Evolutionary conservation across 2,888 invertebrate genomes (phyloP).

Genomic region (Hofmannophila pseudospretella): DNA sequence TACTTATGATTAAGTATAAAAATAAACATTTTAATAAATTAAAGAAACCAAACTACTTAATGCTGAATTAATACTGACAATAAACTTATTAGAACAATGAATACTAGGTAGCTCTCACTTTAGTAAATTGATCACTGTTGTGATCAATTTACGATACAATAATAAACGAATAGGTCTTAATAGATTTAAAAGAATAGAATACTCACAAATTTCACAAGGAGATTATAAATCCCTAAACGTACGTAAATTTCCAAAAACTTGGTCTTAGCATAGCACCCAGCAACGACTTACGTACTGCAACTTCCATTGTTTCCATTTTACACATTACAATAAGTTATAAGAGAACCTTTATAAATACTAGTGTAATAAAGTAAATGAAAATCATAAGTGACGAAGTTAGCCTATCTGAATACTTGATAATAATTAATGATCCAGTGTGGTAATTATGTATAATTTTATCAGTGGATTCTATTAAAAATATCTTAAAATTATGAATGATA

Average conservation of each 20-base stretch:
- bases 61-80: constrained; percentile 4
- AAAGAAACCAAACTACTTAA: constrained; percentile 1
- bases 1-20: constrained; percentile 7
- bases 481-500: constrained; percentile 43
- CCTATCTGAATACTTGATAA: constrained; percentile 31
- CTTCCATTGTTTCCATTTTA: constrained; percentile 26
- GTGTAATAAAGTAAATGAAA: constrained; percentile 25
- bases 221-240: too few relatives aligned
- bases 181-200: too few relatives aligned
- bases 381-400: constrained; percentile 26
- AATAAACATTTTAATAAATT: constrained; percentile 8
- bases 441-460: constrained; percentile 23
- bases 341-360: not conserved
- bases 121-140: too few relatives aligned
- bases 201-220: too few relatives aligned
- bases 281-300: constrained; percentile 27
- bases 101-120: too few relatives aligned
- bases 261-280: constrained; percentile 67
- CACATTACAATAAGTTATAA: constrained; percentile 9
- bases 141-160: too few relatives aligned
- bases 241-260: constrained; percentile 37
- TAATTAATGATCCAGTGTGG: constrained; percentile 31
- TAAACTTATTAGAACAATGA: too few relatives aligned
- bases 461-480: constrained; percentile 37
- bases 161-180: too few relatives aligned